Base-by-base conservation (phyloP, 2,888 invertebrate species). In the Carpatolechia fugitivella region DNA sequence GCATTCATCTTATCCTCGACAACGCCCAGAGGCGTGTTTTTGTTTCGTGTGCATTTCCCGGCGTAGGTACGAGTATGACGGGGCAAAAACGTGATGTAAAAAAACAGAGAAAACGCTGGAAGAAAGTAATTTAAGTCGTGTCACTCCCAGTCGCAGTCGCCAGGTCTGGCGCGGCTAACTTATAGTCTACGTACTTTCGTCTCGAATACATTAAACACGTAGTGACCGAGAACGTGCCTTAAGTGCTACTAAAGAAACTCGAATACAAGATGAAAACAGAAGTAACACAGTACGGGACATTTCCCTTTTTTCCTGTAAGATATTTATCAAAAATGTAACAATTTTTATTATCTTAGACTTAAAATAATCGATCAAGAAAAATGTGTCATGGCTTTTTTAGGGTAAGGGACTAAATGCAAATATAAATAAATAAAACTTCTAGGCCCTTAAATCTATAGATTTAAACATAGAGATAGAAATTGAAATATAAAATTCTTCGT, bases 91-190 rank as follows among this genome's bases (percentile, higher is more conserved):
- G 44, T 44, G 44, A 44, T 29, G 44, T 11, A 29, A 44, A 44
- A 44, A 44, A 41, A 20, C 2, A 0, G n/a, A 11, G 63, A 67
- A 66, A 70, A 66, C 54, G 56, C 29, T 55, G 54, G 62, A 68
- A 69, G 62, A 70, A 75, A 73, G 69, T 73, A 74, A 74, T 75
- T 75, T 72, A 69, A 71, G 66, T 68, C 64, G 61, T 69, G 70
- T 72, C 72, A 65, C 63, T 56, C 49, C 57, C 68, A 67, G 69
- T 59, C 63, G 58, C 67, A 61, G 53, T 56, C 55, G 63, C 56
- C 38, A 8, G n/a, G n/a, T n/a, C n/a, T n/a, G n/a, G 8, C 38
- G 38, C 14, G 18, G 18, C 40, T 11, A 41, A 18, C 40, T 41
- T 41, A 20, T 18, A 41, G 40, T 24, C 3, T 4, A 24, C 24